These are phyloP conservation scores for Halictus quadricinctus DNA, from an alignment of 2,888 invertebrate species.

Conservation along the genomic window DNA sequence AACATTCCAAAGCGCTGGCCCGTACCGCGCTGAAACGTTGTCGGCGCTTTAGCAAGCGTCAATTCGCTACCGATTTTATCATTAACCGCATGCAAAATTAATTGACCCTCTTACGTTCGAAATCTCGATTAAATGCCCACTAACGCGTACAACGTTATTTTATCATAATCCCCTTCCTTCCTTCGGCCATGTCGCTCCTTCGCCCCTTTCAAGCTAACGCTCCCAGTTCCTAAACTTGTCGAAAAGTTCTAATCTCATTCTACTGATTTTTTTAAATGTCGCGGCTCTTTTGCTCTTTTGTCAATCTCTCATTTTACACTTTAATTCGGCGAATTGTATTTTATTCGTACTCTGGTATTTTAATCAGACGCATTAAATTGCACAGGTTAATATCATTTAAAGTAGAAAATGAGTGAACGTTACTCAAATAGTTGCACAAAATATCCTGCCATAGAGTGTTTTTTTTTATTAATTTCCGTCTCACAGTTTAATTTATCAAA, in stretches of 20 bases:
- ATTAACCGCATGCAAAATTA: neutral
- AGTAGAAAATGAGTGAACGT: too few species aligned
- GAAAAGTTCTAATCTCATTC: neutral
- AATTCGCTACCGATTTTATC: neutral
- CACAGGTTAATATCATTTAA: too few species aligned
- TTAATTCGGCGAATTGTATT: neutral
- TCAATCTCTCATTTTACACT: neutral
- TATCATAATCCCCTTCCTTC: neutral
- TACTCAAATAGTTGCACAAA: too few species aligned
- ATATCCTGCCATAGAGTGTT: too few species aligned
- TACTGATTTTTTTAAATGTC: neutral
- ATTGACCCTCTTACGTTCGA: neutral
- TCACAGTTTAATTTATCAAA: too few species aligned
- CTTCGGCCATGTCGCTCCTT: neutral
- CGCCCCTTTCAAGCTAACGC: neutral
- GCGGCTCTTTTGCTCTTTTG: too few species aligned
- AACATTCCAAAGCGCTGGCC: conserved; percentile 38
- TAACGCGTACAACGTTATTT: neutral
- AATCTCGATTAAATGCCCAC: neutral
- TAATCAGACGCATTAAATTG: too few species aligned
- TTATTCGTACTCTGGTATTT: too few species aligned
- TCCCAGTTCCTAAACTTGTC: neutral
- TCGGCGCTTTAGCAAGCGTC: neutral
- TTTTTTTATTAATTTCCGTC: too few species aligned
- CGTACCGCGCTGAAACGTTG: conserved; percentile 8